Base-by-base conservation (phyloP, 23 tunicate species). In the Oikopleura dioica region DNA sequence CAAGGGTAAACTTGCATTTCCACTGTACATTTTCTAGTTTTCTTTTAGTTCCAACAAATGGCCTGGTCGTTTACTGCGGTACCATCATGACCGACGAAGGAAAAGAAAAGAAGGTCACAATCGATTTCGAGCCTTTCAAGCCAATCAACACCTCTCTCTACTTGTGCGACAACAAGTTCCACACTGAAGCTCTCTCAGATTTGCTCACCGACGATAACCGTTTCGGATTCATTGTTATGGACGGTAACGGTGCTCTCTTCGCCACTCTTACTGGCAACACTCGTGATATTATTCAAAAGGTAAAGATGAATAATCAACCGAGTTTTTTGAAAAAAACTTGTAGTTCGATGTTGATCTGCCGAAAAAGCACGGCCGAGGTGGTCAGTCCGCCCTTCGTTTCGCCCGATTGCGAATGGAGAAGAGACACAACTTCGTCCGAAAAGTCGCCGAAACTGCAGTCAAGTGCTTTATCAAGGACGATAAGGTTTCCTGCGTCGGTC, bases 71-170 rank as follows among this genome's bases (percentile, higher is more conserved):
- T 1, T 91, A 91, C 76, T 91, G 97, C 80, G 97, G 97, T 21
- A 91, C 97, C 1, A 91, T 91, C 51, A 89, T 91, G 24, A 91
- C 97, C 26, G 97, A 91, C 78, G 97, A 91, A 80, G 97, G 97
- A 67, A 91, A 85, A 51, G 97, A 91, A 68, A 91, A 91, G 69
- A 91, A 91, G 78, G 97, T 91, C 0, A 91, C 86, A 79, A 91
- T 91, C 59, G 97, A 91, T 82, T 91, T 91, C 78, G 92, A 91
- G 80, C 97, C 97, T 31, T 91, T 91, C 72, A 91, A 91, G 76
- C 92, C 97, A 0, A 91, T 91, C 37, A 91, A 91, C 78, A 91
- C 97, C 32, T 91, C 97, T 1, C 75, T 91, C 35, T 91, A 91
- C 38, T 50, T 91, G 21, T 91, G 97, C 76, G 97, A 91, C 63